Evolutionary conservation across 2,797 vertebrate species (phyloP), one percentile per base, ranked within the genome.

Genomic region (Labeo calbasu): DNA sequence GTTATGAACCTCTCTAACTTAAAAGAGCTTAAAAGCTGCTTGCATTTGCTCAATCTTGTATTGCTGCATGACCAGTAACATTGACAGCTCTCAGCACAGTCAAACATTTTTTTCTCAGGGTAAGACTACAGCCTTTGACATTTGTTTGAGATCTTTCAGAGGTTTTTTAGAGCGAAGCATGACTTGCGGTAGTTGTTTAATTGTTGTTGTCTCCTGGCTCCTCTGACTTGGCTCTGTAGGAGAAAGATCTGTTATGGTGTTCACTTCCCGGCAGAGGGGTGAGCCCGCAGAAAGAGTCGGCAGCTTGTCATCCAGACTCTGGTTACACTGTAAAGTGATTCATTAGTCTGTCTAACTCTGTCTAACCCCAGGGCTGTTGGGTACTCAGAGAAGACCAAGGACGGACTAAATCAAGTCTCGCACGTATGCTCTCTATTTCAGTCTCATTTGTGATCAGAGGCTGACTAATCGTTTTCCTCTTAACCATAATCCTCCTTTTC

Each of bases 251-350:
- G 84, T 86, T 86, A 84, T 86, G 85, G 79, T 69, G 68, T 75
- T 88, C 76, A 82, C 82, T 88, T 86, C 85, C 87, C 85, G 55
- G 85, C 87, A 86, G 40, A 82, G 82, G 69, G 82, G 51, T 81
- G 82, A 86, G 79, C 69, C 82, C 87, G 69, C 85, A 86, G 53
- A 85, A 83, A 84, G 65, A 87, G 71, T 82, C 72, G 13, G 73
- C 46, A 59, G 70, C 79, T 84, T 81, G 87, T 88, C 85, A 76
- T 88, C 73, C 87, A 82, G 84, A 78, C 51, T 82, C 61, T 65
- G 81, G 82, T 88, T 88, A 79, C 73, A 75, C 61, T 82, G 77
- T 63, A 75, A 86, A 86, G 87, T 88, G 87, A 88, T 84, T 86
- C 87, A 86, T 84, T 59, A 72, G 66, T 73, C 68, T 36, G 43